These are phyloP conservation scores for Eupithecia subfuscata DNA, from an alignment of 2,888 invertebrate species.

Conservation along the genomic window DNA sequence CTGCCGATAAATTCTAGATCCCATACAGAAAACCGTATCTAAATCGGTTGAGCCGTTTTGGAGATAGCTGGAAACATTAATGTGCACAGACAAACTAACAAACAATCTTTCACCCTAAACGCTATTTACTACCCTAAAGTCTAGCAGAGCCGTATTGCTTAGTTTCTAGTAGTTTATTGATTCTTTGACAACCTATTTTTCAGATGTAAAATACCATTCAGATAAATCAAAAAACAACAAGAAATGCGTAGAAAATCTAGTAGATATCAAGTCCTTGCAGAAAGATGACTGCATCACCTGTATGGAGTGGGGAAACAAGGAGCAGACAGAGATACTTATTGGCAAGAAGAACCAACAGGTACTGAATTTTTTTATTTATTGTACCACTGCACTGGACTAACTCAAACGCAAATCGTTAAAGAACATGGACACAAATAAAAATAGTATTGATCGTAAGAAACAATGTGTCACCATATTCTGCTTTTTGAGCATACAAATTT, in stretches of 20 bases:
- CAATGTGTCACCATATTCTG: too few species aligned
- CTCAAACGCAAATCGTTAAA: too few species aligned
- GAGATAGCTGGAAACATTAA: background rate
- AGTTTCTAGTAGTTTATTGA: background rate
- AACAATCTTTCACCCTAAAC: background rate
- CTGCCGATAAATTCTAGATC: background rate
- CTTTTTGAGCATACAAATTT: too few species aligned
- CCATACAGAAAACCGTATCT: background rate
- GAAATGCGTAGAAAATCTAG: slow-evolving; percentile 81
- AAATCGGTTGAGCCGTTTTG: background rate
- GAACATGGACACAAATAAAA: too few species aligned
- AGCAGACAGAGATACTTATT: slow-evolving; percentile 87
- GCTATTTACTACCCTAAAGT: background rate
- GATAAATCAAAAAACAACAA: slow-evolving; percentile 70
- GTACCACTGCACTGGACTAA: background rate
- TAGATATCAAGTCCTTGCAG: slow-evolving; percentile 82
- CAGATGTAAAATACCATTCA: slow-evolving; percentile 77
- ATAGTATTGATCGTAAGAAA: too few species aligned
- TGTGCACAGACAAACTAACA: background rate
- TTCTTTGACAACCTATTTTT: slow-evolving; percentile 26
- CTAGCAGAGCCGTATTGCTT: too few species aligned
- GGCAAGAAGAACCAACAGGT: slow-evolving; percentile 86
- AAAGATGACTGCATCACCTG: slow-evolving; percentile 87
- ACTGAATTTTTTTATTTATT: background rate
- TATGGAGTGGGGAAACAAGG: slow-evolving; percentile 87